Evolutionary conservation across 2,113 vertebrate genomes (phyloP).

Genomic region (Phocoena phocoena): DNA sequence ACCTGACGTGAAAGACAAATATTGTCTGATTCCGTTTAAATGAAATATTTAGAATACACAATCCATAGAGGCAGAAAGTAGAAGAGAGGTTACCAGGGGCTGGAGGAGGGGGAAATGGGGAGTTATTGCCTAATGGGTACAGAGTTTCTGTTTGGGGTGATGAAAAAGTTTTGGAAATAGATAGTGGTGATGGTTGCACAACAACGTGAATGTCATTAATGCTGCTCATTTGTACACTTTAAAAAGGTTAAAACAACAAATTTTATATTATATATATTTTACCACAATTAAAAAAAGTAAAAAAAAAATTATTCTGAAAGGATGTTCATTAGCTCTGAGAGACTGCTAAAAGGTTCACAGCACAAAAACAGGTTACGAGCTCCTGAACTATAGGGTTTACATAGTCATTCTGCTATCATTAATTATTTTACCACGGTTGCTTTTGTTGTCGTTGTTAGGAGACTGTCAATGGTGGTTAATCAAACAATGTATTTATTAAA

Average conservation of each 20-base stretch:
- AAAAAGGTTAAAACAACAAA: neutral
- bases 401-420: neutral
- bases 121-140: conserved; percentile 9
- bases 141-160: conserved; percentile 51
- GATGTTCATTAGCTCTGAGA: neutral
- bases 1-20: neutral
- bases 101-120: neutral
- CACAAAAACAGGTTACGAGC: neutral
- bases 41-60: neutral
- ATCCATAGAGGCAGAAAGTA: neutral
- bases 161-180: conserved; percentile 38
- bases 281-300: neutral
- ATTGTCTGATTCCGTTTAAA: neutral
- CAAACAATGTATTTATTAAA: neutral
- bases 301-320: neutral
- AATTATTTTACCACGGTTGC: neutral
- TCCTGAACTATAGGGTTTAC: neutral
- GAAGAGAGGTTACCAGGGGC: neutral
- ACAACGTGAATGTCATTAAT: neutral
- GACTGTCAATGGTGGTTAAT: neutral
- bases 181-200: neutral
- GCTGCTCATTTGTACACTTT: neutral
- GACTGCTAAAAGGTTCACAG: neutral
- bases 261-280: neutral
- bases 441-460: neutral